phyloP scores from a whole-genome alignment of 2,113 vertebrate species.

The Ursus arctos region DNA sequence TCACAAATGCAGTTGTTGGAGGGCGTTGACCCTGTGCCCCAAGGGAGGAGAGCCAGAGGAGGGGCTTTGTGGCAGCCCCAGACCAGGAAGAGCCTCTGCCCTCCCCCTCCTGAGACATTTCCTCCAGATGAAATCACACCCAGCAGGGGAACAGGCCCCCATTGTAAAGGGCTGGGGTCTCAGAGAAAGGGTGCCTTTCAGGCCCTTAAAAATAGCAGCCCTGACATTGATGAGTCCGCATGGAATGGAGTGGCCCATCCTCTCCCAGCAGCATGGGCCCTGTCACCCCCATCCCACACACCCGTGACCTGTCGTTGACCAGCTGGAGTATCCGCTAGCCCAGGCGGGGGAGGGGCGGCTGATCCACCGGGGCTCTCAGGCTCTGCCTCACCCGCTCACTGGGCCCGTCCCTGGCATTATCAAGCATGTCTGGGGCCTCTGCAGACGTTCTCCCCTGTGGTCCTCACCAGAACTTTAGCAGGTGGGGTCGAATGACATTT shows the following conservation, averaged over 20 bases:
- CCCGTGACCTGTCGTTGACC: constrained; percentile 10
- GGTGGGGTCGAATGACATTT: neutral
- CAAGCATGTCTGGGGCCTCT: neutral
- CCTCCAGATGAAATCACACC: constrained; percentile 77
- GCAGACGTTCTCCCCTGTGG: fast-evolving
- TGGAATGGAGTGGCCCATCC: neutral
- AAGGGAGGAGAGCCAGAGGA: neutral
- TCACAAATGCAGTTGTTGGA: too few relatives aligned
- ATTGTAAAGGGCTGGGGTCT: constrained; percentile 81
- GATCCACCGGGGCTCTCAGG: neutral
- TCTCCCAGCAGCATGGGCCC: neutral
- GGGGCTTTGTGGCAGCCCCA: neutral
- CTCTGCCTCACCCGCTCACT: neutral
- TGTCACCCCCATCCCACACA: neutral
- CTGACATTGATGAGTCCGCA: neutral
- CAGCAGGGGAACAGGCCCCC: constrained; percentile 76
- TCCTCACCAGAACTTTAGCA: neutral
- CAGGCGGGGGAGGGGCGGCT: neutral
- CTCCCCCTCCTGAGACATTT: constrained; percentile 63
- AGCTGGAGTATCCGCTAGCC: neutral
- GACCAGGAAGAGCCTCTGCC: constrained; percentile 63
- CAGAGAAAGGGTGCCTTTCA: constrained; percentile 81
- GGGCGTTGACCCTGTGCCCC: neutral
- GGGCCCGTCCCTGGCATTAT: fast-evolving
- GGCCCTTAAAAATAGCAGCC: constrained; percentile 79